phyloP scores from a whole-genome alignment of 2,888 invertebrate genomes.

The Melangyna quadrimaculata region DNA sequence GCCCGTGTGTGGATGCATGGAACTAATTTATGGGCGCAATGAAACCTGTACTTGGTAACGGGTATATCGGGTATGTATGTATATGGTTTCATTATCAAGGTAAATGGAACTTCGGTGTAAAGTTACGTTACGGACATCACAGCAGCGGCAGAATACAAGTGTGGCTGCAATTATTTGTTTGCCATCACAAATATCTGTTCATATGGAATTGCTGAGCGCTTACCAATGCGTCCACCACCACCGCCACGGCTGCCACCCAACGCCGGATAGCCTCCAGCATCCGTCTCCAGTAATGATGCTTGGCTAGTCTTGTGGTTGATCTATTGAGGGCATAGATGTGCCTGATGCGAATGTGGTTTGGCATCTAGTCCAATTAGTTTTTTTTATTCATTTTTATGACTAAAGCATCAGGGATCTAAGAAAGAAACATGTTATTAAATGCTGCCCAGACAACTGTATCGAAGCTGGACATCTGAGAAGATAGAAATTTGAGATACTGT shows the following conservation, averaged over 20 bases:
- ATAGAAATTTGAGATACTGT: conserved; percentile 54
- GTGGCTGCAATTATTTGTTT: conserved; percentile 49
- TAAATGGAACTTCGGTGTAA: conserved; percentile 58
- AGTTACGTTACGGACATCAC: conserved; percentile 46
- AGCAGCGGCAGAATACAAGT: conserved; percentile 14
- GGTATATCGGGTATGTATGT: conserved; percentile 40
- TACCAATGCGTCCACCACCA: conserved; percentile 48
- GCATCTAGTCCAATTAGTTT: conserved; percentile 48
- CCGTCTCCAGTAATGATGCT: conserved; percentile 28
- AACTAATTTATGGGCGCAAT: conserved; percentile 49
- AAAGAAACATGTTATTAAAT: conserved; percentile 29
- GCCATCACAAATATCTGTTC: neutral
- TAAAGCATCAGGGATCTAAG: neutral
- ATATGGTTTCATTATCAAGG: conserved; percentile 69
- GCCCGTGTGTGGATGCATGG: neutral
- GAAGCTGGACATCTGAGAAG: conserved; percentile 44
- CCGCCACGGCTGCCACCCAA: neutral
- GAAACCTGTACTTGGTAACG: conserved; percentile 52
- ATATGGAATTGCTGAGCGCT: conserved; percentile 38
- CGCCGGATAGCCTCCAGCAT: conserved; percentile 48
- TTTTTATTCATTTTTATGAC: neutral
- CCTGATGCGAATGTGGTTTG: conserved; percentile 44
- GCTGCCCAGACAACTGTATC: conserved; percentile 49
- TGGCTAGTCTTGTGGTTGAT: conserved; percentile 31
- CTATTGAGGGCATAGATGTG: conserved; percentile 30